A percentile compares a stretch with the other conserved stretches of the same genome.
phyloP scores from a whole-genome alignment of 2,888 invertebrate genomes.

The Entomobrya proxima region DNA sequence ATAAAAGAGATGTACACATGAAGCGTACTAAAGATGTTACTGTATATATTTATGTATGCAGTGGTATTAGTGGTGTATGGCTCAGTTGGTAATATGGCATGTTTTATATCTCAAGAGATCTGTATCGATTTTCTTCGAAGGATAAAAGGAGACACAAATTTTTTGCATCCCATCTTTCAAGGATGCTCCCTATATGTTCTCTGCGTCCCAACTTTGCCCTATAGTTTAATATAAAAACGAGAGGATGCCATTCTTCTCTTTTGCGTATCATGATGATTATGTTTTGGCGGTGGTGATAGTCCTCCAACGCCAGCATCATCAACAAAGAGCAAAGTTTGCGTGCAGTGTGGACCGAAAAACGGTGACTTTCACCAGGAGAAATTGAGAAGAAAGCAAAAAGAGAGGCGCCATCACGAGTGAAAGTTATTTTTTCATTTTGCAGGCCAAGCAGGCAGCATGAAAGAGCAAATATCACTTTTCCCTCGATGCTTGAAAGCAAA shows the following conservation, averaged over 20 bases:
- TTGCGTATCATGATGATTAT: slow-evolving; percentile 14
- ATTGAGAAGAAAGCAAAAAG: slow-evolving; percentile 16
- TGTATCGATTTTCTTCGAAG: slow-evolving; percentile 66
- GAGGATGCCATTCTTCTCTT: not conserved
- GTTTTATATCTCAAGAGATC: slow-evolving; percentile 56
- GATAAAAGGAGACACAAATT: slow-evolving; percentile 67
- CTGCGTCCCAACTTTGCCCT: not conserved
- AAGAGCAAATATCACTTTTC: slow-evolving; percentile 11
- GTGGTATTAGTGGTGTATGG: not conserved
- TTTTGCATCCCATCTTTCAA: slow-evolving; percentile 61
- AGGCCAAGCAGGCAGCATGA: not conserved
- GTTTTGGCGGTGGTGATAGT: slow-evolving; percentile 16
- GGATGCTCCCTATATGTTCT: slow-evolving; percentile 46
- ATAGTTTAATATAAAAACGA: slow-evolving; percentile 1
- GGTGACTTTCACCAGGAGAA: slow-evolving; percentile 19
- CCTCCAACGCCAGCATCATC: not conserved
- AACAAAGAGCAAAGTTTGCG: slow-evolving; percentile 49
- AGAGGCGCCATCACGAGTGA: slow-evolving; percentile 19
- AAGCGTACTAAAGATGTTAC: not conserved
- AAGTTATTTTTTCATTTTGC: slow-evolving; percentile 43
- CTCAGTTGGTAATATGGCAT: slow-evolving; percentile 8
- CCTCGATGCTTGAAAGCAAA: not conserved
- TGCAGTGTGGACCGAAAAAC: slow-evolving; percentile 19
- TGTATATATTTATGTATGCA: not conserved
- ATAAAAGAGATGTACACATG: slow-evolving; percentile 1